Conservation (phyloP, 2,113 vertebrate genomes). For the Pardalotus punctatus region DNA sequence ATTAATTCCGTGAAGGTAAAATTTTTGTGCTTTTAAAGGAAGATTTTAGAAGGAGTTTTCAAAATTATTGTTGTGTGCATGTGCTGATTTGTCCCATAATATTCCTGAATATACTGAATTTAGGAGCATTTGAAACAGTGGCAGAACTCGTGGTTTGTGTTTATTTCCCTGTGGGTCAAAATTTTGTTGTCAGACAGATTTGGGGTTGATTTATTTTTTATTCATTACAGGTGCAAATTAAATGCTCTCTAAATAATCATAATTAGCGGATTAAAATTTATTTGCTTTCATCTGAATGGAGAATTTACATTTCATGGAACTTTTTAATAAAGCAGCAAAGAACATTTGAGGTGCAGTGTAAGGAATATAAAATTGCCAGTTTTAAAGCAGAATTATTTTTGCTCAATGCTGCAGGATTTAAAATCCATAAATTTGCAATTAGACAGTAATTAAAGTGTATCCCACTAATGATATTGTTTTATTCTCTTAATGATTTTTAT, state of each 20-base stretch:
- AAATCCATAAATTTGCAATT: background rate
- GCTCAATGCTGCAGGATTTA: background rate
- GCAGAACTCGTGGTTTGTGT: background rate
- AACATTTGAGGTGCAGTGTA: background rate
- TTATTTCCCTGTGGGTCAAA: background rate
- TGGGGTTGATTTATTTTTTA: background rate
- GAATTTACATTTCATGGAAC: background rate
- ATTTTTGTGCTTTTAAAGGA: background rate
- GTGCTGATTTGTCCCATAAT: no score
- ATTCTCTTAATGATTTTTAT: background rate
- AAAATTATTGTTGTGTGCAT: accelerated
- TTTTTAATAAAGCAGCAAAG: background rate
- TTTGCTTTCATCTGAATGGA: background rate
- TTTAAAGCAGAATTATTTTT: background rate
- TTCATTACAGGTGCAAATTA: background rate
- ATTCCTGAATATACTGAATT: accelerated
- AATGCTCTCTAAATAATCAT: background rate
- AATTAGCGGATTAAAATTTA: background rate
- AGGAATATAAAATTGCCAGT: background rate
- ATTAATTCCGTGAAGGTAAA: background rate
- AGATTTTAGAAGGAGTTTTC: background rate
- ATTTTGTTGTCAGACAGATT: background rate
- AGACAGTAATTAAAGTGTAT: background rate
- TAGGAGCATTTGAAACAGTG: background rate
- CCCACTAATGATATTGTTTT: background rate